These are phyloP conservation scores for Sarcophilus harrisii DNA, from an alignment of 2,797 vertebrate genomes.

Conservation along the genomic window DNA sequence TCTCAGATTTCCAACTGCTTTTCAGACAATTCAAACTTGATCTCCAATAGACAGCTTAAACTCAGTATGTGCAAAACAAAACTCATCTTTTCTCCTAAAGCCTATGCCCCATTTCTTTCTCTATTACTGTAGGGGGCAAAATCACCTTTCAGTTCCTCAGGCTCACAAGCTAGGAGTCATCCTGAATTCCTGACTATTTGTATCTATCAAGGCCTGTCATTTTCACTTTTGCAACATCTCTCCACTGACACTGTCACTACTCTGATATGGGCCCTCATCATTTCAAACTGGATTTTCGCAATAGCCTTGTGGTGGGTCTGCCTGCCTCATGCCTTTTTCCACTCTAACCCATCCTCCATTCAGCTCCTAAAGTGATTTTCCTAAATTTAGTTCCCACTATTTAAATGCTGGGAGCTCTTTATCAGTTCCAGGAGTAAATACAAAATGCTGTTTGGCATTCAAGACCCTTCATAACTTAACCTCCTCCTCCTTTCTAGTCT, in stretches of 20 bases:
- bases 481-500: neutral
- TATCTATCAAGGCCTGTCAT: neutral
- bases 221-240: neutral
- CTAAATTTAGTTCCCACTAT: neutral
- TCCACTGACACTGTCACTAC: neutral
- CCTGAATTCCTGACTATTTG: neutral
- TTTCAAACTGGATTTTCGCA: neutral
- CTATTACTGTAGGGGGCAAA: neutral
- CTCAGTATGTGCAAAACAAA: neutral
- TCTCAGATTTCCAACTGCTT: neutral
- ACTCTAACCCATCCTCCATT: neutral
- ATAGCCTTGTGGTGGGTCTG: neutral
- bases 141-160: neutral
- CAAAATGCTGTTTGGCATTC: neutral
- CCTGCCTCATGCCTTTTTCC: neutral
- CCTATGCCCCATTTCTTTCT: neutral
- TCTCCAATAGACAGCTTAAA: neutral
- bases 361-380: neutral
- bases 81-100: neutral
- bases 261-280: neutral
- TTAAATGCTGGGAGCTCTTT: neutral
- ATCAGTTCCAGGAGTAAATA: neutral
- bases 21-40: neutral
- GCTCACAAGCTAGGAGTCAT: neutral
- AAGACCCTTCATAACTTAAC: neutral